Base-by-base conservation (phyloP, 2,888 invertebrate species). In the Harmothoe impar region DNA sequence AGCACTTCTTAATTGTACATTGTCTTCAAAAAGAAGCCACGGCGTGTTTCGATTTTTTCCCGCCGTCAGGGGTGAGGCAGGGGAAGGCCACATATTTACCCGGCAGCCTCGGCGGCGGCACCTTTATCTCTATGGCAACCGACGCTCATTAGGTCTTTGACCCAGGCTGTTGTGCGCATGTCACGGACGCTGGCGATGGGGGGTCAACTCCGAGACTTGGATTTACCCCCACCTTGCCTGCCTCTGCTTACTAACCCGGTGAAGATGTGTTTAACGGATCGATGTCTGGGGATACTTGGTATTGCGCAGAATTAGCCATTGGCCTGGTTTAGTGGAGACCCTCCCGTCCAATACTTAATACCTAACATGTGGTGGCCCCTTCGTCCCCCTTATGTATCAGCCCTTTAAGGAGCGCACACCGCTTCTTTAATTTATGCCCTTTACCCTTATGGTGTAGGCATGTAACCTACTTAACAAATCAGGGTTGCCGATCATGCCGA, bases 41-140 rank as follows among this genome's bases (percentile, higher is more conserved):
- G 17, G 17, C 25, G 77, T 77, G 77, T 1, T 81, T 35, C 43
- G 35, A 81, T 81, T 43, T 81, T 43, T 35, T 43, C 81, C n/a
- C 43, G 17, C 81, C 20, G 35, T n/a, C 5, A 33, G 12, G 33
- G 35, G 43, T 43, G 20, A 33, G 29, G 20, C 86, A 33, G 86
- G 86, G 52, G 86, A 86, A 86, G 86, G 86, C 17, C 86, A 54
- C 56, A 86, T 86, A 86, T 52, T 86, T 86, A 86, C 86, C 86
- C 54, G 12, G 33, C 33, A 20, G 17, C 54, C 54, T 86, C 25
- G 29, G 43, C 84, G n/a, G 20, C 43, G 33, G 54, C 86, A 54
- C 54, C 86, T 81, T 81, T 81, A 35, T 81, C 20, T 81, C 81
- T n/a, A 43, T 81, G 43, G 81, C 23, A 81, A 81, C 81, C 20